Conservation (phyloP, 2,113 vertebrate species). For the Pluvialis apricaria region DNA sequence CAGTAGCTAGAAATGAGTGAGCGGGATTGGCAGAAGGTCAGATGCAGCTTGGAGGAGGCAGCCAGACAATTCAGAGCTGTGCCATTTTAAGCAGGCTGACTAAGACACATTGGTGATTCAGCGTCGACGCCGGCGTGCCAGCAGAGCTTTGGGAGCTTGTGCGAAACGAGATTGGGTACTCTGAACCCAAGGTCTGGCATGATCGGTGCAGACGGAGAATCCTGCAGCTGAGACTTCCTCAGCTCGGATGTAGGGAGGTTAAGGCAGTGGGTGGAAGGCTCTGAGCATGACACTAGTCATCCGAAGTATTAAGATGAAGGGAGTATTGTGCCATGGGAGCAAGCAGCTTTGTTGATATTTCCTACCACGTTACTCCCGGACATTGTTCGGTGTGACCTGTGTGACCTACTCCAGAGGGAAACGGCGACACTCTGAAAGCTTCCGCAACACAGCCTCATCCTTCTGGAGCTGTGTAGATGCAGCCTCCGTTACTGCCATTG, state of each 20-base stretch:
- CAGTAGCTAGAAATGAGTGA: accelerated
- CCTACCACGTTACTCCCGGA: background rate
- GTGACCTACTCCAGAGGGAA: background rate
- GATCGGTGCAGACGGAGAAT: background rate
- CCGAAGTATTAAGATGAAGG: background rate
- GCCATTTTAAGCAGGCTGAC: conserved; percentile 52
- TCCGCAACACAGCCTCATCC: background rate
- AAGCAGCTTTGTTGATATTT: background rate
- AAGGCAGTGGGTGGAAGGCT: background rate
- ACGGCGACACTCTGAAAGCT: accelerated
- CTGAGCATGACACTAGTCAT: background rate
- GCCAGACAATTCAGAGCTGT: conserved; percentile 2
- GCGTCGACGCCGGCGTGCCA: background rate
- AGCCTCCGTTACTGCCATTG: background rate
- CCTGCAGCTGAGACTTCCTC: background rate
- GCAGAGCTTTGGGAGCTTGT: background rate
- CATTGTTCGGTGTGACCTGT: accelerated
- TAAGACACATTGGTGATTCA: conserved; percentile 25
- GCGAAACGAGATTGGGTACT: background rate
- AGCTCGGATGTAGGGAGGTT: background rate
- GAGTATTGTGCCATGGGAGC: accelerated
- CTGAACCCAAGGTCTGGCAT: background rate
- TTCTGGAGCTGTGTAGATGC: background rate
- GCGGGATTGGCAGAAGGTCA: background rate
- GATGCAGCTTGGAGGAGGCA: background rate